Evolutionary conservation across 1,140 invertebrate genomes (phyloP), one percentile per base, ranked within the genome.

Genomic region (Mycetomoellerius zeteki): DNA sequence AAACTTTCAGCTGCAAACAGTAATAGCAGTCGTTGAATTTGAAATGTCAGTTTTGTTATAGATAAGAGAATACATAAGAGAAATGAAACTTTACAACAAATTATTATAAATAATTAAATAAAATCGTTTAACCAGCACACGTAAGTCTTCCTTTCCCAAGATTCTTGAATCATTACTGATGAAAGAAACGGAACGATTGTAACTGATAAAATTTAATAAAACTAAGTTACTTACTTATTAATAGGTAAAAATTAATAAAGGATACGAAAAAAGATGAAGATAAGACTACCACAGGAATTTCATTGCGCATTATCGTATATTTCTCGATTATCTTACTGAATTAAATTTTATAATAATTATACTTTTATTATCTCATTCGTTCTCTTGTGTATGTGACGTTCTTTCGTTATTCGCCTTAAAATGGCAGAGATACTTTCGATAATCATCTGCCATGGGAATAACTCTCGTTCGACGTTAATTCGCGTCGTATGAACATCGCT

Each of bases 321-420:
- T 93, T 94, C 91, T 94, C 93, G 93, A 91, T 94, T 94, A 93
- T 88, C 93, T 94, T 94, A 94, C 86, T 92, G 94, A 93, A 94
- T 91, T 94, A 93, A 92, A 89, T 92, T 94, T 93, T 94, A 93
- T 94, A 94, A 94, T 94, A 94, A 94, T 94, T 93, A 94, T 94
- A 94, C 92, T 92, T 94, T 93, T 91, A 94, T 92, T 93, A 94
- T 94, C 89, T 93, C 91, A 89, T 85, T 92, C 75, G 56, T 77
- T 78, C 86, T 90, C 86, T 87, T 81, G 71, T 77, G 88, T 88
- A 77, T 92, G 76, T 88, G 87, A 92, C 91, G 82, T 90, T 84
- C 52, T 60, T 89, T 90, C 54, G 69, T 89, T 90, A 89, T 86
- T 91, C 75, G 60, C 67, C 14, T 62, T 88, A 54, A 87, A 62